Conservation (phyloP, 1,140 invertebrate species). For the Bombus terrestris region DNA sequence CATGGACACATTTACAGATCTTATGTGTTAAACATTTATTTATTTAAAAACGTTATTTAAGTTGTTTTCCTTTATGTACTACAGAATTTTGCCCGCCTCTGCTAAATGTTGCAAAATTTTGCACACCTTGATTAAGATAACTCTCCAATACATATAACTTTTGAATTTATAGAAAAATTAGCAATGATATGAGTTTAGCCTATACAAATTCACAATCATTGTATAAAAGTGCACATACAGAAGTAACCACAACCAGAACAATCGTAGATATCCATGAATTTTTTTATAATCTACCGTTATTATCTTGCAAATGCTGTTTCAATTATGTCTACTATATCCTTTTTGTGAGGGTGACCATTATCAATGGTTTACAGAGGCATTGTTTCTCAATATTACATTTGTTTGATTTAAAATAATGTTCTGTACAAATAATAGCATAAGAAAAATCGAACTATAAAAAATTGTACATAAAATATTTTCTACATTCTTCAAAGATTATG, state of each 20-base stretch:
- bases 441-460: not conserved
- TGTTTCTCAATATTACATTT: not conserved
- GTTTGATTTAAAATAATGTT: not conserved
- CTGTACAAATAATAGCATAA: not conserved
- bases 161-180: conserved; percentile 41
- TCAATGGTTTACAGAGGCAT: not conserved
- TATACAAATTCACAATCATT: conserved; percentile 30
- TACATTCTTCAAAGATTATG: not conserved
- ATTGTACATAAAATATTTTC: conserved; percentile 4
- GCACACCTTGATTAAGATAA: not conserved
- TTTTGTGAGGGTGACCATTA: conserved; percentile 33
- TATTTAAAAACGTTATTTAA: conserved; percentile 8
- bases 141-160: conserved; percentile 49
- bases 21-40: conserved; percentile 2
- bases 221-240: conserved; percentile 52
- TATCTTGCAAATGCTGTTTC: conserved; percentile 46
- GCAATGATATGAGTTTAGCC: conserved; percentile 51
- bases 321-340: conserved; percentile 15
- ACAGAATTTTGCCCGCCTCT: conserved; percentile 9
- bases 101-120: conserved; percentile 2
- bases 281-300: conserved; percentile 38
- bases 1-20: not conserved
- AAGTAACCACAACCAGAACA: conserved; percentile 50
- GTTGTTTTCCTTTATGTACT: not conserved
- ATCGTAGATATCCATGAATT: conserved; percentile 44